Base-by-base conservation (phyloP, 2,797 vertebrate genomes). In the Platyrinchus mystaceus region DNA sequence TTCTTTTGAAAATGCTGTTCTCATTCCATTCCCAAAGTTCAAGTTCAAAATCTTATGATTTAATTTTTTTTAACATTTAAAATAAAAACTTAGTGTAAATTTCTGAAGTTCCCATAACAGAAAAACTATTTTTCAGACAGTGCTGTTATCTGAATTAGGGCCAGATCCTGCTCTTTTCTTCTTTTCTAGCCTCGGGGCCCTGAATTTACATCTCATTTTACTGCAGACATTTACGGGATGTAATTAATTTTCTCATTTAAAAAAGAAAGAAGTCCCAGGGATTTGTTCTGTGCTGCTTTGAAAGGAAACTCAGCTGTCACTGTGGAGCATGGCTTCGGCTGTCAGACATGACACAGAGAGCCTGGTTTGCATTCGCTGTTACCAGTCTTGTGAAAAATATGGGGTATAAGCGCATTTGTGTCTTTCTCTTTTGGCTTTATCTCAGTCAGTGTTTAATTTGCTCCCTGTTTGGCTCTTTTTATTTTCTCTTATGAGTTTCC, bases 181-280 rank as follows among this genome's bases (percentile, higher is more conserved):
- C 46, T 28, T 7, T 74, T 50, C 22, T 6, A 39, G 43, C 30
- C 24, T 37, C 1, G 17, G 70, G 49, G 62, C 32, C 24, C 46
- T 1, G 2, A n/a, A 59, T 71, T 43, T n/a, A 26, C 9, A 20
- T 75, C n/a, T 53, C 2, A 2, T 55, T 64, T 10, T 43, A 39
- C 16, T 68, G 46, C 24, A 47, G 62, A 39, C 3, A 18, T 60
- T 78, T 81, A 78, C 75, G 34, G 41, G 39, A 81, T 26, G 5
- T 19, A 84, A 60, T 60, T 63, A 34, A 75, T 92, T 92, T 84
- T 87, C 43, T 92, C 39, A 39, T 78, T 67, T 62, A 28, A 87
- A 63, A 80, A 21, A 56, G 23, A 64, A 59, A 67, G 43, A 69
- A 62, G 76, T 67, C 15, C 19, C 7, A 37, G 37, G 44, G 32